Base-by-base conservation (phyloP, 1,140 invertebrate genomes). In the Coelopa frigida region DNA sequence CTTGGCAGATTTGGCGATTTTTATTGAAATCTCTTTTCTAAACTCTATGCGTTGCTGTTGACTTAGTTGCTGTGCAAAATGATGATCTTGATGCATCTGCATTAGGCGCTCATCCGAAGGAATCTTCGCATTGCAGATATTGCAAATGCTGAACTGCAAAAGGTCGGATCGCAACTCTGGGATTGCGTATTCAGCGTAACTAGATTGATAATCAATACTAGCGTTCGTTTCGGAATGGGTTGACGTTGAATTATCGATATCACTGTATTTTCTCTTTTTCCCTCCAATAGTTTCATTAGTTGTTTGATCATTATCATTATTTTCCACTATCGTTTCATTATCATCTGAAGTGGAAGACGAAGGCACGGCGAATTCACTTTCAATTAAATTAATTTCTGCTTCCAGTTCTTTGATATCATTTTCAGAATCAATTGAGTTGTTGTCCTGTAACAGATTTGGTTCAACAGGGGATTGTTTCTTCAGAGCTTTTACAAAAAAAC, bases 41-140 rank as follows among this genome's bases (percentile, higher is more conserved):
- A 53, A 65, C 35, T 64, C 62, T 10, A 33, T 32, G 7, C 53
- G 56, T 44, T 80, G 72, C 57, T 77, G 72, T 38, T 73, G 71
- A 56, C 73, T 75, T 14, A 82, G 50, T 44, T 75, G 70, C 46
- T 79, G 66, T 4, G 79, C 79, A 38, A 77, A 66, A 62, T 82
- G 80, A 55, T 77, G 79, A 61, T 82, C 80, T 11, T 73, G 62
- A 58, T 82, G 80, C 1, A 63, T 70, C 44, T 73, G 65, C 17
- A 77, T 57, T 22, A 71, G 61, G n/a, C 15, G 45, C 0, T 44
- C 5, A 44, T 65, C 59, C n/a, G 57, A 54, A 1, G 53, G 54
- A 36, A 68, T 39, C 31, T 73, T 54, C 0, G 55, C 43, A 40
- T 78, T 68, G 36, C 53, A 62, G 67, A 77, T 76, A 12, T 70